Evolutionary conservation across 2,113 vertebrate species (phyloP), one percentile per base, ranked within the genome.

Genomic region (Callaeas wilsoni): DNA sequence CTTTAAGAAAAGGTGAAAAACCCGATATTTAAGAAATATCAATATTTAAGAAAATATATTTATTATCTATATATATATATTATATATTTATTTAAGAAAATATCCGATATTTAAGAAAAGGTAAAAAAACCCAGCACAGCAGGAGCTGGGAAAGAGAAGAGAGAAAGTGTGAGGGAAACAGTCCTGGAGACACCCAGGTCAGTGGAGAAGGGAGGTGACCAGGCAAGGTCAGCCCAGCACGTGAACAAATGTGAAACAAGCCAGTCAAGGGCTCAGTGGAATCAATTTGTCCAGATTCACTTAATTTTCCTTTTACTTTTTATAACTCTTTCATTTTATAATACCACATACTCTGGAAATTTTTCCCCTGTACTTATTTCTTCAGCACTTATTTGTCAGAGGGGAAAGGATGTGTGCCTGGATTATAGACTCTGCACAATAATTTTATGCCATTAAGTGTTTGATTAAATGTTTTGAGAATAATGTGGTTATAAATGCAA

Each of bases 381-480:
- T 89, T 86, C 65, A 46, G 30, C 89, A 84, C 16, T 57, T 78
- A 74, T 78, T 84, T 80, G 50, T 73, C 62, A 91, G 47, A 80
- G 16, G 82, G 37, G 87, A 86, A 86, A 80, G 25, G 33, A 85
- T 67, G 63, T 65, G 32, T 75, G 57, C 52, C 92, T 94, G 64
- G 71, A 75, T 96, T 95, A 56, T 7, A 96, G 71, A 64, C 64
- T 83, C 53, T 81, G 79, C 80, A 84, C 42, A 84, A 84, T 89
- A 93, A 93, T 96, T 96, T 95, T 19, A 49, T 89, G 83, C 63
- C 90, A 94, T 89, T 75, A 88, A 90, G 65, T 44, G 59, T 81
- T 89, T 93, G 79, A 96, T 92, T 88, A 91, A 93, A 71, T 5
- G 15, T 70, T 90, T 88, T 89, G 73, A 90, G 92, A 94, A 92